Evolutionary conservation across 2,888 invertebrate species (phyloP), one percentile per base, ranked within the genome.

Genomic region (Linnaemya tessellans): DNA sequence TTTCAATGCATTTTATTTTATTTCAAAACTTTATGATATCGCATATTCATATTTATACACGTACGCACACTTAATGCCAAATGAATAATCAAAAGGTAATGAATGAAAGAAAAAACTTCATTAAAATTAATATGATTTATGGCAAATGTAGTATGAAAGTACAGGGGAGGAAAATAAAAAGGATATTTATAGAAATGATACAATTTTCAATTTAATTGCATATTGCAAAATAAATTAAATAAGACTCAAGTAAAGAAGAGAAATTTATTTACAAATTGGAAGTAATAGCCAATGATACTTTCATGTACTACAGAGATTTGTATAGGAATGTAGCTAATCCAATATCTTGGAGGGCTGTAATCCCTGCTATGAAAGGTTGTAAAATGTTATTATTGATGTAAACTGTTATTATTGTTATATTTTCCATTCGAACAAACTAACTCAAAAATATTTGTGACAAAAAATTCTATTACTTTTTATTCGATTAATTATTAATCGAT

Each of bases 81-180:
- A 58, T 18, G 35, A 58, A n/a, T 58, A 58, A 35, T 58, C n/a
- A 58, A 35, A n/a, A 58, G 58, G 35, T 35, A 35, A 35, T 11
- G 35, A 58, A 58, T 35, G 35, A 35, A n/a, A 30, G 30, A 30
- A 58, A 56, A 58, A 35, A 20, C 22, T 54, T 54, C 18, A 20
- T 54, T 3, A 35, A 58, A 35, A 58, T 35, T 58, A 35, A n/a
- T 20, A 54, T 54, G 35, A 58, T 58, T 58, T 35, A 58, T 58
- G 10, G 35, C 25, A 30, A 58, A 58, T 49, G 49, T 18, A 2
- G 49, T 49, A 18, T 18, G 18, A 49, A 49, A 49, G 49, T 18
- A 8, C n/a, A 1, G n/a, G n/a, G n/a, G 49, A 7, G 7, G n/a
- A 18, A 49, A 49, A 49, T 7, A 18, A 49, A 49, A 49, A n/a